A percentile compares a stretch with the other conserved stretches of the same genome.
These are phyloP conservation scores for Anguilla megastoma DNA, from an alignment of 2,797 vertebrate genomes.

Conservation along the genomic window DNA sequence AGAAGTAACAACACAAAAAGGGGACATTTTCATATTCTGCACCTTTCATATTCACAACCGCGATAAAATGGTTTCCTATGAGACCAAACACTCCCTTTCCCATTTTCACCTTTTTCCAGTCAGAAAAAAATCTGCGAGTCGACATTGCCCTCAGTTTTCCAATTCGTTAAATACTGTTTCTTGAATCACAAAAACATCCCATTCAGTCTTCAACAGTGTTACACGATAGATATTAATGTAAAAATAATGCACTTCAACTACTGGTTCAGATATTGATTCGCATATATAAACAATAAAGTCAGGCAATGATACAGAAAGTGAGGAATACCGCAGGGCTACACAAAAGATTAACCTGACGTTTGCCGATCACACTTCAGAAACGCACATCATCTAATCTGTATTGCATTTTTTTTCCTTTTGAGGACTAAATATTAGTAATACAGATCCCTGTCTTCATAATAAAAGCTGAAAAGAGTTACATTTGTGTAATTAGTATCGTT, in stretches of 20 bases:
- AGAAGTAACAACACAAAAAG: background rate
- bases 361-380: background rate
- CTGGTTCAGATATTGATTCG: constrained; percentile 46
- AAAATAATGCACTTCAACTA: constrained; percentile 46
- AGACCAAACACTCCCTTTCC: background rate
- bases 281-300: constrained; percentile 36
- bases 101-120: constrained; percentile 8
- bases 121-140: constrained; percentile 6
- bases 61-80: background rate
- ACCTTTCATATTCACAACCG: constrained; percentile 14
- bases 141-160: background rate
- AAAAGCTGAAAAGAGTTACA: constrained; percentile 58
- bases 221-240: constrained; percentile 29
- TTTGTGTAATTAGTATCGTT: constrained; percentile 58
- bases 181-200: constrained; percentile 19
- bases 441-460: constrained; percentile 56
- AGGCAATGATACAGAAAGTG: constrained; percentile 18
- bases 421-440: constrained; percentile 73
- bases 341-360: constrained; percentile 19
- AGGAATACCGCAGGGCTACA: constrained; percentile 23
- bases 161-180: constrained; percentile 25
- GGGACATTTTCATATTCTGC: constrained; percentile 17
- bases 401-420: constrained; percentile 54
- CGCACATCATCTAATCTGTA: constrained; percentile 45
- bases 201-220: constrained; percentile 24